Conservation (phyloP, 2,888 invertebrate genomes). For the Athalia rosae region DNA sequence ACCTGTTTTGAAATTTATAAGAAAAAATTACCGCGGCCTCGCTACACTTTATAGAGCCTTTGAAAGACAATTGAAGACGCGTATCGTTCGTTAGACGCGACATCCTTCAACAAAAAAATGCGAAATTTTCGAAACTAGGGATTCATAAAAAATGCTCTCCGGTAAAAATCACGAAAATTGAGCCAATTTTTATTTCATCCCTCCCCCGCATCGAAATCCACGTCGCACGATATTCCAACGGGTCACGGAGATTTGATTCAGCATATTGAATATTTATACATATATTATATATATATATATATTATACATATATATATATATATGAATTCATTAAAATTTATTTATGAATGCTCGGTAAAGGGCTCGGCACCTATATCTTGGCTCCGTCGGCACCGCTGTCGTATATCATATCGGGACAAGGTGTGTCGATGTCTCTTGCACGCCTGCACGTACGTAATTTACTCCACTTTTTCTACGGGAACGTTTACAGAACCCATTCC, state of each 20-base stretch:
- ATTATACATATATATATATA: too few species aligned
- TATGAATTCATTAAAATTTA: constrained; percentile 68
- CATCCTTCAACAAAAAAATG: not conserved
- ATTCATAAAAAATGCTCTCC: not conserved
- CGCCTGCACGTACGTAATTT: constrained; percentile 59
- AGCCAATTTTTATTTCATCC: not conserved
- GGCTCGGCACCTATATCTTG: constrained; percentile 63
- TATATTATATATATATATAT: too few species aligned
- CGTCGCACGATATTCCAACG: not conserved
- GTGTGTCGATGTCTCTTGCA: constrained; percentile 63
- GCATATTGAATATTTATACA: constrained; percentile 60
- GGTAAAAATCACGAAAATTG: too few species aligned
- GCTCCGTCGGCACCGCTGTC: constrained; percentile 47
- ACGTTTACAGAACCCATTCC: not conserved
- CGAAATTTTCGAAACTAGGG: not conserved
- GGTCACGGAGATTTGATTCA: not conserved
- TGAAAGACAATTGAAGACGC: constrained; percentile 18
- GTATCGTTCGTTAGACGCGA: not conserved
- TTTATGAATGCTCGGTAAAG: constrained; percentile 67
- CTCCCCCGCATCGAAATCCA: too few species aligned
- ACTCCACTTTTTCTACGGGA: constrained; percentile 59
- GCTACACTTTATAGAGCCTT: too few species aligned
- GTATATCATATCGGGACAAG: constrained; percentile 52
- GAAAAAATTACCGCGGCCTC: too few species aligned
- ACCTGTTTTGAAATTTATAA: constrained; percentile 21